Percentiles rank a stretch among this genome's conserved stretches.
Conservation (phyloP, 2,797 vertebrate species). For the Diplodus sargus region DNA sequence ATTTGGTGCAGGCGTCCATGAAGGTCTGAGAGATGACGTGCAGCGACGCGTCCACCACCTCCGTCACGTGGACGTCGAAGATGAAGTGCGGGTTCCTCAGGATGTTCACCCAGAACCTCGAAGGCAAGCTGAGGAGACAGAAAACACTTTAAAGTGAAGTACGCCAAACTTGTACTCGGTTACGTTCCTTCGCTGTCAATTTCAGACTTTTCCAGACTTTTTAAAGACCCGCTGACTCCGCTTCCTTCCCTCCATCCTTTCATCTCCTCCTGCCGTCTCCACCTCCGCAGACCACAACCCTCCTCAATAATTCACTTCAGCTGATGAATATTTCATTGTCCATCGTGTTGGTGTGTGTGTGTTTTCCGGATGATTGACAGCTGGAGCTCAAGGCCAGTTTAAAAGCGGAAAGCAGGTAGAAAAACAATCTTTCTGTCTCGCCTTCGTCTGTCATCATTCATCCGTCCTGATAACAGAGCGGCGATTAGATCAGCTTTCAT, state of each 20-base stretch:
- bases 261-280: slow-evolving; percentile 26
- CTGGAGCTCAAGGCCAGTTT: slow-evolving; percentile 44
- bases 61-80: slow-evolving; percentile 95
- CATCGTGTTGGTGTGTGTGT: slow-evolving; percentile 31
- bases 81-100: slow-evolving; percentile 98
- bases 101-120: slow-evolving; percentile 98
- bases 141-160: not conserved
- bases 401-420: not conserved
- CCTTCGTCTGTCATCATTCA: slow-evolving; percentile 25
- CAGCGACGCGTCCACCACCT: slow-evolving; percentile 97
- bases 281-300: slow-evolving; percentile 46
- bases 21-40: slow-evolving; percentile 98
- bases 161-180: not conserved
- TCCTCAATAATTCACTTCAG: slow-evolving; percentile 65
- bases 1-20: slow-evolving; percentile 99
- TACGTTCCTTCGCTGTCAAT: not conserved
- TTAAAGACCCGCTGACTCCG: slow-evolving; percentile 25
- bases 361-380: slow-evolving; percentile 56
- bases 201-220: slow-evolving; percentile 13
- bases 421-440: not conserved
- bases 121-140: slow-evolving; percentile 86
- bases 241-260: slow-evolving; percentile 44
- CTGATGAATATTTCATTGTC: slow-evolving; percentile 69
- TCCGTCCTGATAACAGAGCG: slow-evolving; percentile 47
- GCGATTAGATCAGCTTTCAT: slow-evolving; percentile 51